Conservation (phyloP, 2,113 vertebrate genomes). For the Eretmodus cyanostictus region DNA sequence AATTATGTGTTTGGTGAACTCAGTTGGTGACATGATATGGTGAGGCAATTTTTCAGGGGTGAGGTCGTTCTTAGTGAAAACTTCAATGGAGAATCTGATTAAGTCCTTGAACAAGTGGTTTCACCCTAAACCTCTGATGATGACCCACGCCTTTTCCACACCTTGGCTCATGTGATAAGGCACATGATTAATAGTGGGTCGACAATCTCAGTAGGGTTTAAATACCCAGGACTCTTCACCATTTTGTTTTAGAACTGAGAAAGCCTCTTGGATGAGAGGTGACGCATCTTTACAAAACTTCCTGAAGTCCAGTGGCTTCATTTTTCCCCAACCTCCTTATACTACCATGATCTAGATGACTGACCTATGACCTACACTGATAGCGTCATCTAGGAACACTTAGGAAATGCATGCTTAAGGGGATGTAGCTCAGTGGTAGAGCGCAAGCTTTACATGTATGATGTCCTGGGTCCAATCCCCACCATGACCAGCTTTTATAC, state of each 20-base stretch:
- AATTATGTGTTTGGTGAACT: fast-evolving
- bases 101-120: not conserved
- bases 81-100: not conserved
- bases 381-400: fast-evolving
- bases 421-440: constrained; percentile 69
- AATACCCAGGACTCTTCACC: not conserved
- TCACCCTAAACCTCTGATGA: not conserved
- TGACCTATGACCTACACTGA: fast-evolving
- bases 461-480: constrained; percentile 58
- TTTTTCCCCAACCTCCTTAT: not conserved
- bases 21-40: fast-evolving
- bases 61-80: not conserved
- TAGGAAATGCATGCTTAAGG: fast-evolving
- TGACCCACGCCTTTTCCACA: fast-evolving
- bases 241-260: not conserved
- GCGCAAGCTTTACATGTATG: constrained; percentile 59
- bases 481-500: fast-evolving
- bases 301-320: fast-evolving
- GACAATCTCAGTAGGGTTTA: not conserved
- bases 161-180: not conserved
- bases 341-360: fast-evolving
- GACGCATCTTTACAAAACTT: not conserved
- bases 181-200: not conserved
- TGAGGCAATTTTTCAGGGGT: fast-evolving
- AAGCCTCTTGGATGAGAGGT: not conserved